Evolutionary conservation across 2,797 vertebrate species (phyloP).

Genomic region (Anas georgica): DNA sequence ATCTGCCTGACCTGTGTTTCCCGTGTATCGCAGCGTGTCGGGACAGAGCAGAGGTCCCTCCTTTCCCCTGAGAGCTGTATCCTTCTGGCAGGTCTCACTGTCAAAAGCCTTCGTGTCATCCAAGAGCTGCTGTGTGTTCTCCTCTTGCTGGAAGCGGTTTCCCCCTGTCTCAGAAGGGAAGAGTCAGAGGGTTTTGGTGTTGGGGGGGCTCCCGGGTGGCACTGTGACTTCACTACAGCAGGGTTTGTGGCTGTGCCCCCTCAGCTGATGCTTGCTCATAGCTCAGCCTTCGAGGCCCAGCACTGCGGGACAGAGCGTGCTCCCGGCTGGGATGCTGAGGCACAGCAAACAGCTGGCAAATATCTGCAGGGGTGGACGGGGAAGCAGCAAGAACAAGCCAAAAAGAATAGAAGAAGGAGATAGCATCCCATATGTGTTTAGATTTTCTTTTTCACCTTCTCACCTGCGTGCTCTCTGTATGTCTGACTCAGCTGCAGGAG

Average conservation of each 20-base stretch:
- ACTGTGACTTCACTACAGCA: not conserved
- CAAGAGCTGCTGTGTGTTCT: not conserved
- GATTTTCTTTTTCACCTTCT: not conserved
- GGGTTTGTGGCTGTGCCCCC: not conserved
- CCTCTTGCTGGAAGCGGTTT: conserved; percentile 29
- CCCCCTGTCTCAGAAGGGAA: not conserved
- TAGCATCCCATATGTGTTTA: not conserved
- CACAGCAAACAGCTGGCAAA: conserved; percentile 5
- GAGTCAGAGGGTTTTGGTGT: not conserved
- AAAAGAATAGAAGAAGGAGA: not conserved
- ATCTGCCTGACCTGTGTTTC: not conserved
- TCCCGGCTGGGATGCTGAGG: not conserved
- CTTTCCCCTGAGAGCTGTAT: not conserved
- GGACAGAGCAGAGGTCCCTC: not conserved
- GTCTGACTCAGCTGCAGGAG: not conserved
- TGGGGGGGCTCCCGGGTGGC: not conserved
- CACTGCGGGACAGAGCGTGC: not conserved
- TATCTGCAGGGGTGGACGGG: not conserved
- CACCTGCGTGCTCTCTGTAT: not conserved
- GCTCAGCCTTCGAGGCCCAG: not conserved
- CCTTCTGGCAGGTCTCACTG: not conserved
- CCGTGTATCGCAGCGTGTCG: rapidly evolving
- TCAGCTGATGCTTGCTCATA: conserved; percentile 11
- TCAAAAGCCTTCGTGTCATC: not conserved
- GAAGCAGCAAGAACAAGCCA: not conserved